Conservation (phyloP, 2,888 invertebrate species). For the Orthonevra nobilis region DNA sequence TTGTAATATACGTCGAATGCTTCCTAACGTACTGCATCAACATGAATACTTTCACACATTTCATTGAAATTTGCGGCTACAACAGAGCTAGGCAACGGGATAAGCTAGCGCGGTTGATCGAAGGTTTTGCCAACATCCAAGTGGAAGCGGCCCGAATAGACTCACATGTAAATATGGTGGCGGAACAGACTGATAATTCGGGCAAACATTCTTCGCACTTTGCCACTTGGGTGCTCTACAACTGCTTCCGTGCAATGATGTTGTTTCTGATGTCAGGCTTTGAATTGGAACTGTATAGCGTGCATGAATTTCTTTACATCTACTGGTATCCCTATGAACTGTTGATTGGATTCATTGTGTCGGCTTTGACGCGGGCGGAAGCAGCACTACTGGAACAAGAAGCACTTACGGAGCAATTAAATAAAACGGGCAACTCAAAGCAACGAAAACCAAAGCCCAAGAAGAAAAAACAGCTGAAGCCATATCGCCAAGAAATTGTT, state of each 20-base stretch:
- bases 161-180: conserved; percentile 86
- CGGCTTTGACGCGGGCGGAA: conserved; percentile 94
- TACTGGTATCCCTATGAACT: conserved; percentile 98
- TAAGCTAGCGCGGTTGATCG: conserved; percentile 92
- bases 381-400: conserved; percentile 90
- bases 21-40: conserved; percentile 89
- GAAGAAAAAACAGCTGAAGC: conserved; percentile 84
- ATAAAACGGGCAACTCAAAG: conserved; percentile 74
- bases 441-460: conserved; percentile 80
- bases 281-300: conserved; percentile 96
- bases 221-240: conserved; percentile 95
- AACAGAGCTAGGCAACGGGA: conserved; percentile 97
- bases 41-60: conserved; percentile 90
- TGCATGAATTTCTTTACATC: conserved; percentile 97
- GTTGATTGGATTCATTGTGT: conserved; percentile 95
- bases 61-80: conserved; percentile 95
- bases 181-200: conserved; percentile 84
- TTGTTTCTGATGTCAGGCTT: conserved; percentile 96
- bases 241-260: conserved; percentile 95
- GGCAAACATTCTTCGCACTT: conserved; percentile 80
- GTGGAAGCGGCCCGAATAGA: conserved; percentile 95
- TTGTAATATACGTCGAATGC: conserved; percentile 92
- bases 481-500: conserved; percentile 91
- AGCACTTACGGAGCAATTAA: conserved; percentile 80
- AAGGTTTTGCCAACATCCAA: conserved; percentile 91